Evolutionary conservation across 2,797 vertebrate species (phyloP).

Genomic region (Onychomys torridus): DNA sequence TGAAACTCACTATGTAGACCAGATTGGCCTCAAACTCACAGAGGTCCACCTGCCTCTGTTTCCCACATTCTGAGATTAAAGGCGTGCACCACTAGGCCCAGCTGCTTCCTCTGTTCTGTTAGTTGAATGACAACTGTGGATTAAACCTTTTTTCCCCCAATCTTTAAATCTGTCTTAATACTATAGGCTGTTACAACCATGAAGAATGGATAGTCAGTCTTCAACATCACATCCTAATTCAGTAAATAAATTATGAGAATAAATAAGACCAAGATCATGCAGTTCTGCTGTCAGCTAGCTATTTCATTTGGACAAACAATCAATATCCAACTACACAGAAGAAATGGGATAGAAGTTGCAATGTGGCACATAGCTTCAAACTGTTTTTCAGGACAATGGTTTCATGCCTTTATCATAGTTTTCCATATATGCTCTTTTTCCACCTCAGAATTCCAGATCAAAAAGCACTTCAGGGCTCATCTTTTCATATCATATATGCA

Average conservation of each 20-base stretch:
- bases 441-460: background rate
- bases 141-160: background rate
- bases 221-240: background rate
- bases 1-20: background rate
- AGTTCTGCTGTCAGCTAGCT: background rate
- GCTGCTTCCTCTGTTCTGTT: background rate
- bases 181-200: background rate
- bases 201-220: background rate
- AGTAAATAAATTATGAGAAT: slow-evolving; percentile 21
- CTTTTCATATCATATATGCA: background rate
- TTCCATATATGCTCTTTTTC: background rate
- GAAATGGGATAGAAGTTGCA: background rate
- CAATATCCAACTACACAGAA: background rate
- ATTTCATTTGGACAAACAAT: background rate
- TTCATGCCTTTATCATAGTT: background rate
- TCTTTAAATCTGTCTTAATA: background rate
- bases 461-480: background rate
- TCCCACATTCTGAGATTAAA: background rate
- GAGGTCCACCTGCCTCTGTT: background rate
- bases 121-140: background rate
- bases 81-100: no score
- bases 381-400: background rate
- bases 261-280: background rate
- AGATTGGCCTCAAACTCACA: background rate
- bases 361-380: background rate